Base-by-base conservation (phyloP, 64 coral and sea anemone genomes). In the Porites australiensis region DNA sequence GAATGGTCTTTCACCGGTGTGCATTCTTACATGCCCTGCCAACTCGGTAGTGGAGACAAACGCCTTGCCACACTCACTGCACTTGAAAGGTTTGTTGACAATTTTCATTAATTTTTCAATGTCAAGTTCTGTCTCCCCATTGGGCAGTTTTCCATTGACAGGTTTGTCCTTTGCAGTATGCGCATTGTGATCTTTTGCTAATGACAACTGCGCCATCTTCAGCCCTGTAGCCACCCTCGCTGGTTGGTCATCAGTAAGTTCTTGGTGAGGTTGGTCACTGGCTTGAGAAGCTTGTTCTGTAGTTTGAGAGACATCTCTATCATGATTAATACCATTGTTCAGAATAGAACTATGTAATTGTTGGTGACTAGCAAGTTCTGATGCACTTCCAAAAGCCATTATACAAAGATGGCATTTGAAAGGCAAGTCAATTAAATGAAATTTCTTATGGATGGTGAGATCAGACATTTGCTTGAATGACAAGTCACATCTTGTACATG, bases 31-130 rank as follows among this genome's bases (percentile, higher is more conserved):
- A 65, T 84, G 81, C 8, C 81, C 81, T 20, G 81, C 81, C 46
- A 84, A 43, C n/a, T 84, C 81, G 15, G 61, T 84, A 19, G 81
- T 84, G 15, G 81, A 84, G 44, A 84, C 81, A 84, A 84, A 84
- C 2, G 81, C 81, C 69, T 68, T 84, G 15, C 81, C 62, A 19
- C 81, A 84, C 63, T 84, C 61, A 48, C 81, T 84, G 47, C 81
- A 84, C 20, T 84, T 84, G 81, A 84, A 84, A 11, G 81, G 81
- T 84, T 84, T 84, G 63, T 48, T 84, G 13, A 84, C 63, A 84
- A 84, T 68, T 52, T 84, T 84, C 81, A 84, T 84, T 47, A 84
- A 22, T n/a, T 84, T 84, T 4, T 84, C 59, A 44, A 84, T 84
- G 63, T 84, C 81, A 49, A 84, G 81, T 52, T 84, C 61, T n/a